Base-by-base conservation (phyloP, 1,140 invertebrate genomes). In the Chrysopa pallens region DNA sequence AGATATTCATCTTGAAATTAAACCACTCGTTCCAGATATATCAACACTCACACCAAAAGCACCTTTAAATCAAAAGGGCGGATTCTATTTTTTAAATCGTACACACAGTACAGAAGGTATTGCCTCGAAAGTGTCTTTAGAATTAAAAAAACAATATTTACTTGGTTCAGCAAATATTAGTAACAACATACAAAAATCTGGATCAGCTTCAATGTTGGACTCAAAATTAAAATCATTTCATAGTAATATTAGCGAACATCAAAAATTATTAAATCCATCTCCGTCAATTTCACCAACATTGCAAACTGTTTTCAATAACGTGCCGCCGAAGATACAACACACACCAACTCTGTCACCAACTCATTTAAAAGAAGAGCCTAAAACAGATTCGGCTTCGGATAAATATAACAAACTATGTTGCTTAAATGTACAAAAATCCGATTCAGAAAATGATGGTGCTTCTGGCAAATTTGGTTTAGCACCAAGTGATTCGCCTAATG, bases 161-260 rank as follows among this genome's bases (percentile, higher is more conserved):
- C 60, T 88, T 3, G 78, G 78, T 9, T 74, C 78, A 27, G 65
- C 67, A 33, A 67, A 68, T 12, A 65, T 63, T 0, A 64, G 74
- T 6, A 68, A 67, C n/a, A 67, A 67, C 27, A 77, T 85, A 6
- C 72, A 80, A 50, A 87, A 86, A 52, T 87, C 84, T 0, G 84
- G 82, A n/a, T 87, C 84, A 13, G 76, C 83, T 0, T 81, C 83
- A 1, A 80, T 84, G 41, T 67, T 90, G 7, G 85, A 89, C 52
- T 83, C 80, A 1, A 80, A 81, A 52, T 71, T 91, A 37, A 78
- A 83, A 59, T 82, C 74, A 38, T 78, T 90, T 47, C 74, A 84
- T 31, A 83, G 80, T 23, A 81, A 78, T 42, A 90, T 91, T 44
- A 86, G 84, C 1, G 85, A 90, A 55, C 81, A 85, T 50, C 87